phyloP scores from a whole-genome alignment of 2,797 vertebrate species.

The Tenualosa thibaudeaui region DNA sequence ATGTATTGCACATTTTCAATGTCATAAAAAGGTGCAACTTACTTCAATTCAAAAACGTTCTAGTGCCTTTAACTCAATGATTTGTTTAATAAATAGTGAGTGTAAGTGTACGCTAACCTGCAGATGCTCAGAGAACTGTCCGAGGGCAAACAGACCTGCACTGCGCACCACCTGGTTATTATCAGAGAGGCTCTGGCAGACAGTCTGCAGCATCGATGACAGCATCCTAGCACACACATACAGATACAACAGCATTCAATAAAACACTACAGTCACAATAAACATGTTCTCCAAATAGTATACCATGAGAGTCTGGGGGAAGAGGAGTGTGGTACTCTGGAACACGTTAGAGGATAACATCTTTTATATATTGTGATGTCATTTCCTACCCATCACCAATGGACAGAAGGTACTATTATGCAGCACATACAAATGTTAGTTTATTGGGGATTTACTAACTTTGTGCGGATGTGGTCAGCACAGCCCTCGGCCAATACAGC shows the following conservation, averaged over 20 bases:
- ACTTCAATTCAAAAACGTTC: background rate
- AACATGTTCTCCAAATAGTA: background rate
- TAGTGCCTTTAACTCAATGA: background rate
- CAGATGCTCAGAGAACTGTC: slow-evolving; percentile 89
- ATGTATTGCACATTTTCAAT: background rate
- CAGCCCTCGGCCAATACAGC: slow-evolving; percentile 90
- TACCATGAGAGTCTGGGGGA: background rate
- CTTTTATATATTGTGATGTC: background rate
- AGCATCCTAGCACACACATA: slow-evolving; percentile 74
- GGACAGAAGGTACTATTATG: background rate
- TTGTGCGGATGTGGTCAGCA: slow-evolving; percentile 87
- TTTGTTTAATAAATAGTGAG: background rate
- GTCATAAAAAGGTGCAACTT: background rate
- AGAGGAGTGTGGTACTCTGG: background rate
- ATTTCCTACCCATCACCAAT: background rate
- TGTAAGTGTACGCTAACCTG: slow-evolving; percentile 72
- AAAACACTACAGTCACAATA: background rate
- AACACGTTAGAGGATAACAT: background rate
- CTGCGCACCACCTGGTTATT: slow-evolving; percentile 82
- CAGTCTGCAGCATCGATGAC: slow-evolving; percentile 78
- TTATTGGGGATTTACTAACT: slow-evolving; percentile 63
- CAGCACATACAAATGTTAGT: background rate
- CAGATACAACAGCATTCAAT: background rate
- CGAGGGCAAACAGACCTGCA: slow-evolving; percentile 84
- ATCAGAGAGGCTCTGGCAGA: slow-evolving; percentile 83